Base-by-base conservation (phyloP, 2,888 invertebrate species). In the Cinara cedri region DNA sequence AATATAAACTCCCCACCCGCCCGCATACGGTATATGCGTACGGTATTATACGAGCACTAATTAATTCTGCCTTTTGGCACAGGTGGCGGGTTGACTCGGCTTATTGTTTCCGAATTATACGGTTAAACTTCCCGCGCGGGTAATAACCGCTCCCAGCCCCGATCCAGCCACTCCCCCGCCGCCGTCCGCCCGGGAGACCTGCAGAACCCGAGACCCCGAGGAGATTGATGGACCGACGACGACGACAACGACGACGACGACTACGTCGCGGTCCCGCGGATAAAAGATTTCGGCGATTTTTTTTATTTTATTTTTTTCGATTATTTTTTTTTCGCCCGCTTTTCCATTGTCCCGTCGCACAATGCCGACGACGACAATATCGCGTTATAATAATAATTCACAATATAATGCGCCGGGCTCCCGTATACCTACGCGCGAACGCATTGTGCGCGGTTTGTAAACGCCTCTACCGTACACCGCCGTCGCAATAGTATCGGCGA, bases 51-150 rank as follows among this genome's bases (percentile, higher is more conserved):
- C 14, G 16, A 51, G 46, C 19, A 26, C 68, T 68, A 78, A 78
- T 78, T 70, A 78, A 78, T 78, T 70, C 76, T 49, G 76, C 60
- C 49, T 49, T 68, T 78, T 60, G 78, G 68, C 78, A 57, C 78
- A 78, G 78, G 78, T 78, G 78, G 78, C 55, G 68, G 76, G 68
- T 68, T 46, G 66, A 68, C 66, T 60, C 49, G 44, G 46, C 76
- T 57, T 57, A 76, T 76, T 76, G 68, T 76, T 68, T 57, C 34
- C 66, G 57, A 68, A 49, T 49, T 16, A 70, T 49, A 46, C 10
- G 46, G 65, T 46, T 51, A 65, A 63, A 63, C 49, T 71, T 60
- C 8, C n/a, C 51, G 51, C 34, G 34, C 34, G 34, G 34, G 34
- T 34, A n/a, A n/a, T n/a, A n/a, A 42, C 44, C 65, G 13, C 54